Evolutionary conservation across 1,140 invertebrate genomes (phyloP).

Genomic region (Brachionus asplanchnoidis): DNA sequence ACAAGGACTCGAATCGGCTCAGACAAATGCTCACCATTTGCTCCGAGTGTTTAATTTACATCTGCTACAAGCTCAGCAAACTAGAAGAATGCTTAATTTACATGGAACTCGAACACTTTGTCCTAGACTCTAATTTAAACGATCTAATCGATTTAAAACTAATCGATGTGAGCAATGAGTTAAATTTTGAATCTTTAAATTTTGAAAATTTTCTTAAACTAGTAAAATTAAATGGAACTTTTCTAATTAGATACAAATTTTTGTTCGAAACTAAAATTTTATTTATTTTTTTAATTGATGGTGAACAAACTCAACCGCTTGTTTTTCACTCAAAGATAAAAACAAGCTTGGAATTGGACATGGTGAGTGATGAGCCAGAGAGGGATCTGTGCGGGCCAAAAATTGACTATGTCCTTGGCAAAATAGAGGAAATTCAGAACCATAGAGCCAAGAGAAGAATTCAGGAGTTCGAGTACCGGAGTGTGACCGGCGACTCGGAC

Average conservation of each 20-base stretch:
- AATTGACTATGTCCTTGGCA: neutral
- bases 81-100: conserved; percentile 15
- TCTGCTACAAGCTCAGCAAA: neutral
- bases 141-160: conserved; percentile 17
- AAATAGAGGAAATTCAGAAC: neutral
- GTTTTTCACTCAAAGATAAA: neutral
- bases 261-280: conserved; percentile 22
- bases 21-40: neutral
- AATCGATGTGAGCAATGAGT: neutral
- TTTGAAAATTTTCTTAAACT: conserved; percentile 1
- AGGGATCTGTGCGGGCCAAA: neutral
- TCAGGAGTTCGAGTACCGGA: neutral
- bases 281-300: neutral
- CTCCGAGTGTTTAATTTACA: conserved; percentile 10
- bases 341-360: neutral
- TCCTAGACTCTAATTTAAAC: neutral
- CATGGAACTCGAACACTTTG: conserved; percentile 26
- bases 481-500: neutral
- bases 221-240: neutral
- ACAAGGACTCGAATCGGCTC: neutral
- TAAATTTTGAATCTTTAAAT: neutral
- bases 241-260: conserved; percentile 9
- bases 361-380: neutral
- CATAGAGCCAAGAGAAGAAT: neutral
- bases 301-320: neutral